Conservation (phyloP, 2,113 vertebrate species). For the Clupea harengus region DNA sequence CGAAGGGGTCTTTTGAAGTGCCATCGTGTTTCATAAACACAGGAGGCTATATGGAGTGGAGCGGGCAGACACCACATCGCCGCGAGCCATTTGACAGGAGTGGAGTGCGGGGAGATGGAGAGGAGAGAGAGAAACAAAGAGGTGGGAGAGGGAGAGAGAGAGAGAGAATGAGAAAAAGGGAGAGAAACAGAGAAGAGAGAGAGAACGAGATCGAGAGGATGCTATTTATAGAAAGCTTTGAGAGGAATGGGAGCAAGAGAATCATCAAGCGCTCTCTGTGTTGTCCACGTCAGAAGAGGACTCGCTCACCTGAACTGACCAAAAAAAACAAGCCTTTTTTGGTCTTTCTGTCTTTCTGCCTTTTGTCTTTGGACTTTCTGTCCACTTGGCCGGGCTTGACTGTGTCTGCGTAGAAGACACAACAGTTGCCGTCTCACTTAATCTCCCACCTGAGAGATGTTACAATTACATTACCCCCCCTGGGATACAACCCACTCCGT, state of each 20-base stretch:
- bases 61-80: not conserved
- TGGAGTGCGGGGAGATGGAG: not conserved
- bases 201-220: not conserved
- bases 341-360: too few species aligned
- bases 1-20: slow-evolving; percentile 26
- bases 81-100: not conserved
- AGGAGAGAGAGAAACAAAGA: not conserved
- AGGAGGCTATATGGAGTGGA: slow-evolving; percentile 30
- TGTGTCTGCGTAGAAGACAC: not conserved
- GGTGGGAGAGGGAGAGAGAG: not conserved
- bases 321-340: not conserved
- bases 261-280: not conserved
- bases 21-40: slow-evolving; percentile 35
- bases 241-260: slow-evolving; percentile 11
- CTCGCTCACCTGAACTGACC: not conserved
- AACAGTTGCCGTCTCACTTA: not conserved
- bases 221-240: slow-evolving; percentile 37
- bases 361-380: not conserved
- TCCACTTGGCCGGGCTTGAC: not conserved
- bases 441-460: not conserved
- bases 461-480: not conserved
- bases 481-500: not conserved
- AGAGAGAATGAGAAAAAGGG: not conserved
- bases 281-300: not conserved
- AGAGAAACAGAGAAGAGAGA: not conserved